phyloP scores from a whole-genome alignment of 2,113 vertebrate genomes.

The Aptenodytes forsteri region DNA sequence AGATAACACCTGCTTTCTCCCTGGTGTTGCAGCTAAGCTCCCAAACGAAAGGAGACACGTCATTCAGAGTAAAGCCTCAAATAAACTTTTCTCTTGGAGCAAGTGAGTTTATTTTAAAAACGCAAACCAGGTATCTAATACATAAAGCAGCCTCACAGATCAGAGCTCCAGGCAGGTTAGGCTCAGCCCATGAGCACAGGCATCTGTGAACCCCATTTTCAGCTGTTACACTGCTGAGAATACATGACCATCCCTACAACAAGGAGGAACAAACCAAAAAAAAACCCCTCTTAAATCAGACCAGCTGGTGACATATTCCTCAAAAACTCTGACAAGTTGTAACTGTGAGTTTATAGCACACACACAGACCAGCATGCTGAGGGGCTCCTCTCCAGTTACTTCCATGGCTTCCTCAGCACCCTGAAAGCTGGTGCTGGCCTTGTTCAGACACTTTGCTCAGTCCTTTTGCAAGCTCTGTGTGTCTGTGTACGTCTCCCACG shows the following conservation, averaged over 20 bases:
- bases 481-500: fast-evolving
- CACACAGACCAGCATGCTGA: background rate
- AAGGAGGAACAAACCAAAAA: background rate
- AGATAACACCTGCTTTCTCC: background rate
- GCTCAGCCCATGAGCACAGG: background rate
- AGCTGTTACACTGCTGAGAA: background rate
- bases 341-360: background rate
- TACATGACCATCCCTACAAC: background rate
- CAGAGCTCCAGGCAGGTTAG: background rate
- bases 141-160: background rate
- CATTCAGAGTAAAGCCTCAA: background rate
- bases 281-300: background rate
- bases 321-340: background rate
- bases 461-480: background rate
- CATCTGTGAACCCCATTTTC: background rate
- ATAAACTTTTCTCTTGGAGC: background rate
- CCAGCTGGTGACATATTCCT: background rate
- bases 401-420: background rate
- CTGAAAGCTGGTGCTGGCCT: background rate
- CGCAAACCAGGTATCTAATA: background rate
- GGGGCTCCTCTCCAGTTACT: background rate
- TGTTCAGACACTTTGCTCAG: background rate
- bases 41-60: background rate
- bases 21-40: background rate
- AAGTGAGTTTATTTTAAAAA: background rate